Percentiles rank a stretch among this genome's conserved stretches.
phyloP scores from a whole-genome alignment of 2,113 vertebrate genomes.

The Azemiops feae region DNA sequence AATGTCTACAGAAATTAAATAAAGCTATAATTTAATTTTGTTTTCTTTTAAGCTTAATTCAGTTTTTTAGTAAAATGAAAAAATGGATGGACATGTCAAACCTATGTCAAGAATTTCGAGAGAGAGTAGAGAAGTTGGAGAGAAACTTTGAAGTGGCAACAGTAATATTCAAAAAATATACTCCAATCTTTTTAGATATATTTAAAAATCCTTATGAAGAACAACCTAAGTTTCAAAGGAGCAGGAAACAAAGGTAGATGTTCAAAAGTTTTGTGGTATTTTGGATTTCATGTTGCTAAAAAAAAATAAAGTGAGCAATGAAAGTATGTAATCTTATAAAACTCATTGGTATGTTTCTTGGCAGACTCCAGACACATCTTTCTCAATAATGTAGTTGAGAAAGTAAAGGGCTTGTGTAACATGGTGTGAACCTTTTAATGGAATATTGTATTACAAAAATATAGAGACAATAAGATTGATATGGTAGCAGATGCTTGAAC shows the following conservation, averaged over 20 bases:
- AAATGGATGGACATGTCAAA: constrained; percentile 98
- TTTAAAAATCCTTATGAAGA: constrained; percentile 91
- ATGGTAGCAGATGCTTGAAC: rapidly evolving
- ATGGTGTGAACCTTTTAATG: neutral
- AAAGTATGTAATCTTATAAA: neutral
- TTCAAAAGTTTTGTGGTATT: neutral
- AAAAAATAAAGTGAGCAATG: neutral
- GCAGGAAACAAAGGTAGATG: constrained; percentile 88
- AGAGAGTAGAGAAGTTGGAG: constrained; percentile 87
- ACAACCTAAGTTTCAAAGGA: constrained; percentile 79
- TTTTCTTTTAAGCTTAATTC: constrained; percentile 82
- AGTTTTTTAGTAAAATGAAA: constrained; percentile 99
- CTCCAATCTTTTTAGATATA: constrained; percentile 95
- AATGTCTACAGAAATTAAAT: neutral
- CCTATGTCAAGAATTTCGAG: constrained; percentile 84
- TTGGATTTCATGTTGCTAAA: neutral
- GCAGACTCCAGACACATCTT: neutral
- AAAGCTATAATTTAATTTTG: neutral
- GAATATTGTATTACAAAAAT: neutral
- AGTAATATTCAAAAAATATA: constrained; percentile 96
- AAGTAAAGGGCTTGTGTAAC: neutral
- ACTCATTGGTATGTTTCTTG: neutral
- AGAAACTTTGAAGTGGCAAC: constrained; percentile 97
- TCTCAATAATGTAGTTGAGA: neutral
- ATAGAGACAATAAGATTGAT: neutral